These are phyloP conservation scores for Scaptomyza flava DNA, from an alignment of 2,888 invertebrate species.

Conservation along the genomic window DNA sequence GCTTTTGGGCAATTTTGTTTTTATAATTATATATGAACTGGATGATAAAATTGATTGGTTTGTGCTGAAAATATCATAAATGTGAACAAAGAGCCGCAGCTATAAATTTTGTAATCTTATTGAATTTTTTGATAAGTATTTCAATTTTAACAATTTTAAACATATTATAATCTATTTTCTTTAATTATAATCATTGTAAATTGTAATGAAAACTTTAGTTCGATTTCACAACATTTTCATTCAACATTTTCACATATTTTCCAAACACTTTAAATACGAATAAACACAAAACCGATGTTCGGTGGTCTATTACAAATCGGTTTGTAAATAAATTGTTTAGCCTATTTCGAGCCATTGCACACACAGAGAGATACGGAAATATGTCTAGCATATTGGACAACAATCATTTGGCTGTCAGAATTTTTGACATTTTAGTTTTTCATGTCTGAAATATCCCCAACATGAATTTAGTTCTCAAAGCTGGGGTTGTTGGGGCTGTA, in stretches of 20 bases:
- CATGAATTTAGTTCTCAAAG: constrained; percentile 18
- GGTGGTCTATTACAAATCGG: not conserved
- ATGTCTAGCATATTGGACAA: constrained; percentile 53
- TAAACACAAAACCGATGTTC: not conserved
- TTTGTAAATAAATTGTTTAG: constrained; percentile 28
- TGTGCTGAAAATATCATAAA: constrained; percentile 73
- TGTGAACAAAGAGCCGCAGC: constrained; percentile 5
- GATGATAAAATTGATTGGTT: constrained; percentile 66
- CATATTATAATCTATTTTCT: too few relatives aligned
- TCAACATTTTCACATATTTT: not conserved
- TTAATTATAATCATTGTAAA: not conserved
- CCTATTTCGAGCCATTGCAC: constrained; percentile 19
- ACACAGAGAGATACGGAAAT: not conserved
- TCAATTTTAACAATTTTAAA: too few relatives aligned
- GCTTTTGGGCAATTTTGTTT: constrained; percentile 39
- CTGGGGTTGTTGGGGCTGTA: constrained; percentile 4
- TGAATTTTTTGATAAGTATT: too few relatives aligned
- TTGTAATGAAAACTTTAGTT: not conserved
- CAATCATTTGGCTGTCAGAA: constrained; percentile 79
- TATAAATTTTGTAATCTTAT: not conserved
- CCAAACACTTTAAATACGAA: not conserved
- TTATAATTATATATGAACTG: constrained; percentile 44
- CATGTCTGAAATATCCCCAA: constrained; percentile 42
- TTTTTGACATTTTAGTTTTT: constrained; percentile 77
- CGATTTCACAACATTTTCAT: not conserved